phyloP scores from a whole-genome alignment of 2,797 vertebrate genomes.

The Sebastes elongatus region DNA sequence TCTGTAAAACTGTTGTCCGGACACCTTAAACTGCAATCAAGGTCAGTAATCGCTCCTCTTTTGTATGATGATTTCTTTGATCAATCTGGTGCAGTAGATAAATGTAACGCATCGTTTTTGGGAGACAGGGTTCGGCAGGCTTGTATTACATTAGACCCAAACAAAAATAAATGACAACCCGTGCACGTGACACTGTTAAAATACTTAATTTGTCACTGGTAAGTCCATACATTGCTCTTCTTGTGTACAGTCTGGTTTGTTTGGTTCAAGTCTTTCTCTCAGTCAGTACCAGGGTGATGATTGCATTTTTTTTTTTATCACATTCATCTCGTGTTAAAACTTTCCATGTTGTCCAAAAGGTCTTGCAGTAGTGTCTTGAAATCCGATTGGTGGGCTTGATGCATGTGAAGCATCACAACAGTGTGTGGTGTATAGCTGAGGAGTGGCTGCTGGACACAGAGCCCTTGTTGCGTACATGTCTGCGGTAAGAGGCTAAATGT shows the following conservation, averaged over 20 bases:
- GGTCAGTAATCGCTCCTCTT: not conserved
- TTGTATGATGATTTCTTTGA: not conserved
- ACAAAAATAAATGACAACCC: not conserved
- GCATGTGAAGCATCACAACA: not conserved
- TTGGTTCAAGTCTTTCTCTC: not conserved
- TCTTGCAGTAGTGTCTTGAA: not conserved
- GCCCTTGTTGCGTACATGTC: conserved; percentile 27
- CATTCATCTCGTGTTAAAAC: not conserved
- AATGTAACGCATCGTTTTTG: not conserved
- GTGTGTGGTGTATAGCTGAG: not conserved
- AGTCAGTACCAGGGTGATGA: no score
- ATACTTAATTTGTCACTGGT: not conserved
- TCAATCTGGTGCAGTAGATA: not conserved
- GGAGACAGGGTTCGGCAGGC: not conserved
- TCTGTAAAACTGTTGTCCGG: not conserved
- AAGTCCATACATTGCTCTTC: not conserved
- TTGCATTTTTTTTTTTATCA: not conserved
- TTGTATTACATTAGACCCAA: not conserved
- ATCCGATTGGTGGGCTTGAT: not conserved
- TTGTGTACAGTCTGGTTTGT: not conserved
- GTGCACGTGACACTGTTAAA: not conserved
- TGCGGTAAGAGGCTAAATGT: conserved; percentile 55
- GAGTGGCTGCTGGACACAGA: not conserved
- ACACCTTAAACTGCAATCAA: not conserved
- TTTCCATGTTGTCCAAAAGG: not conserved